Evolutionary conservation across 2,113 vertebrate species (phyloP).

Genomic region (Phrynosoma platyrhinos): DNA sequence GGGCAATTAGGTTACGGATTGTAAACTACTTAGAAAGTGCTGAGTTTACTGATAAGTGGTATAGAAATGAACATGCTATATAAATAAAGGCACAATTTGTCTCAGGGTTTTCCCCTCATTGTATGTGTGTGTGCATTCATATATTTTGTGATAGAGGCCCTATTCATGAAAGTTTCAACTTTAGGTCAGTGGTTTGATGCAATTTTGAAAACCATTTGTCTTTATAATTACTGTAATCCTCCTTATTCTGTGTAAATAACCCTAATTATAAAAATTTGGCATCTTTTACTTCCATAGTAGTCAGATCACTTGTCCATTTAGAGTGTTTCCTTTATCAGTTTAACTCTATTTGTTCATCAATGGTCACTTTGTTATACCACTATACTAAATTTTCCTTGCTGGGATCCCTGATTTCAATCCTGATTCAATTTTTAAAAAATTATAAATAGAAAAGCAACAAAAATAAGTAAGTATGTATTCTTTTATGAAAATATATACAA

Average conservation of each 20-base stretch:
- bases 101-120: neutral
- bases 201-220: conserved; percentile 59
- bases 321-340: conserved; percentile 35
- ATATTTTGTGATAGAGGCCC: conserved; percentile 44
- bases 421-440: conserved; percentile 17
- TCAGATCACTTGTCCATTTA: conserved; percentile 44
- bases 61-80: too few relatives aligned
- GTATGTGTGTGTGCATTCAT: conserved; percentile 23
- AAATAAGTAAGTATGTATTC: conserved; percentile 2
- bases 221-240: conserved; percentile 62
- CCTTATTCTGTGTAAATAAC: conserved; percentile 43
- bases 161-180: conserved; percentile 57
- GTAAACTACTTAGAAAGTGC: too few relatives aligned
- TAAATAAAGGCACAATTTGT: neutral
- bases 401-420: conserved; percentile 20
- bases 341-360: conserved; percentile 29
- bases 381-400: neutral
- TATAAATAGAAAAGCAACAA: neutral
- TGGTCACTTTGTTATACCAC: conserved; percentile 12
- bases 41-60: too few relatives aligned
- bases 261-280: conserved; percentile 54
- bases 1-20: too few relatives aligned
- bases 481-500: conserved; percentile 37
- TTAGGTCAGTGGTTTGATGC: conserved; percentile 34
- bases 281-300: conserved; percentile 43